Conservation (phyloP, 2,888 invertebrate species). For the Trachelus iudaicus region DNA sequence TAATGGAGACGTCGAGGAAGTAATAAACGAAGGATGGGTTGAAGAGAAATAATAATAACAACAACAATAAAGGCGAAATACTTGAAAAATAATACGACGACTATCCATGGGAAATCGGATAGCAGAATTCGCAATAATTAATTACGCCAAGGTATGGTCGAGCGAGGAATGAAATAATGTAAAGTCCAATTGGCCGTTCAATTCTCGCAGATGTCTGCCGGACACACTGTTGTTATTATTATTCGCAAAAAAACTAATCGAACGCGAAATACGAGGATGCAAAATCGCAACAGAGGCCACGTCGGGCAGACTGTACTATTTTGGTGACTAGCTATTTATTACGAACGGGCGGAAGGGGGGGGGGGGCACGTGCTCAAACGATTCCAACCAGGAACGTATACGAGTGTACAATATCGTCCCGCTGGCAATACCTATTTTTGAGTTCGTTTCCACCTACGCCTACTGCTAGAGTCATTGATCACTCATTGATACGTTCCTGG, state of each 20-base stretch:
- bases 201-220: constrained; percentile 15
- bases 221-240: constrained; percentile 22
- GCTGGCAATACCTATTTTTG: background rate
- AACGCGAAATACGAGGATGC: constrained; percentile 6
- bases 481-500: background rate
- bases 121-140: background rate
- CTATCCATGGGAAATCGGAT: background rate
- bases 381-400: background rate
- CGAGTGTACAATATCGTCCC: background rate
- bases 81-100: background rate
- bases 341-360: constrained; percentile 5
- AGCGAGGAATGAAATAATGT: background rate
- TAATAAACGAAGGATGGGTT: background rate
- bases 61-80: background rate
- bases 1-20: background rate
- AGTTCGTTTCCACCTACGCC: background rate
- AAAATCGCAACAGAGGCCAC: background rate
- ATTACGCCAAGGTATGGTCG: background rate
- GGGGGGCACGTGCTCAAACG: constrained; percentile 24
- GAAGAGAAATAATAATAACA: background rate
- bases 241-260: constrained; percentile 31
- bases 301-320: constrained; percentile 24
- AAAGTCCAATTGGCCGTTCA: background rate
- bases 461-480: background rate
- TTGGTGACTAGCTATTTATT: constrained; percentile 30